Base-by-base conservation (phyloP, 1,140 invertebrate genomes). In the Drosophila trapezifrons region DNA sequence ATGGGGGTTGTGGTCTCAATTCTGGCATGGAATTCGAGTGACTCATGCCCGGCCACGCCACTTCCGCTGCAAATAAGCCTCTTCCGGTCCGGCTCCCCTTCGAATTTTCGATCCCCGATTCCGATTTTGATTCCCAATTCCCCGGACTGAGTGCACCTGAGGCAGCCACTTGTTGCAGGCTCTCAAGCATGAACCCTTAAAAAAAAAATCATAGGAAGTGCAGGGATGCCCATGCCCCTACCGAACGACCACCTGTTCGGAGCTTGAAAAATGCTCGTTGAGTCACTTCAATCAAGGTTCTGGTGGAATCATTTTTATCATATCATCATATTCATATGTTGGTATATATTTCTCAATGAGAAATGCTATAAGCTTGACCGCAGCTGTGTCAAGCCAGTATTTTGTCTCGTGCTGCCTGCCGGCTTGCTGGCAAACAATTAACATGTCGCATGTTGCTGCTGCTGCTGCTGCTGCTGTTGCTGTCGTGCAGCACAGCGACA, bases 31-130 rank as follows among this genome's bases (percentile, higher is more conserved):
- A 55, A 67, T 40, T 40, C 35, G 35, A 13, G 40, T 67, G 59
- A 70, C 59, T 55, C 59, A 63, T 38, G 65, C 29, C 20, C 18
- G 32, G 29, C 29, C 18, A 12, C 32, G 59, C 37, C 37, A 35
- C 60, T 69, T 51, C 62, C 70, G 72, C 73, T 67, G 72, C 66
- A 77, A 84, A 84, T 84, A 77, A 80, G 80, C 63, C 76, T 73
- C 80, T 84, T 84, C 80, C 80, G 80, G 80, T 65, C n/a, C 40
- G 52, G 40, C 77, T 43, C 43, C 42, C 55, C 12, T 18, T 57
- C n/a, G 10, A 29, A 9, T 27, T 38, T n/a, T 15, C 12, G 8
- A 35, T 65, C 25, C 22, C 43, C 58, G n/a, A 10, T 42, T 22
- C 38, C 15, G 38, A 54, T 38, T 52, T 12, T 13, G 32, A 47